phyloP scores from a whole-genome alignment of 2,113 vertebrate species.

The Choloepus hoffmanni region DNA sequence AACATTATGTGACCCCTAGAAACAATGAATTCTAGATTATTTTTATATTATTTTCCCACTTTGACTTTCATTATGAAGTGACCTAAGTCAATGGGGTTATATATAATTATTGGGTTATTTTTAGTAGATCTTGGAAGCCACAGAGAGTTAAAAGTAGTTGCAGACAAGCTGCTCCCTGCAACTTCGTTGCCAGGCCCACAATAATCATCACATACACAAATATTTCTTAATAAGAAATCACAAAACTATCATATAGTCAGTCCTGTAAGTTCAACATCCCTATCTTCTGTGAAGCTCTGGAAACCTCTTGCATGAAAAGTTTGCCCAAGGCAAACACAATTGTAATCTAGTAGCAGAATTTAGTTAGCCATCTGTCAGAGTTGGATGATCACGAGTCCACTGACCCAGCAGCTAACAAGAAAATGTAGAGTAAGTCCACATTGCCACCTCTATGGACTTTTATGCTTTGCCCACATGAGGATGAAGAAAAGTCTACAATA shows the following conservation, averaged over 20 bases:
- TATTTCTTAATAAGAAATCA: constrained; percentile 41
- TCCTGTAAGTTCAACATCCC: background rate
- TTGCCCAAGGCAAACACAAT: background rate
- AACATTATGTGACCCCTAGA: background rate
- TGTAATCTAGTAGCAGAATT: background rate
- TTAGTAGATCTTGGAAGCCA: background rate
- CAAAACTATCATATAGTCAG: background rate
- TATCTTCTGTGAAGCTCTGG: background rate
- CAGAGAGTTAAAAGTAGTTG: background rate
- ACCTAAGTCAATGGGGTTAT: background rate
- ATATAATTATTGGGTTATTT: background rate
- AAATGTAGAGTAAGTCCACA: background rate
- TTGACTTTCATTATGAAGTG: background rate
- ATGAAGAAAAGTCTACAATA: background rate
- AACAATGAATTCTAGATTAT: background rate
- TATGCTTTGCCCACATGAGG: background rate
- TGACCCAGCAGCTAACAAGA: background rate
- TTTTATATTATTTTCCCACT: constrained; percentile 52
- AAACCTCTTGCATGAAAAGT: background rate
- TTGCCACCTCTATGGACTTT: background rate
- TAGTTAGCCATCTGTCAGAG: background rate
- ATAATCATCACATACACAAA: background rate
- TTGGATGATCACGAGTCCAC: background rate
- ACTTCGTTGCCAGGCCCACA: background rate
- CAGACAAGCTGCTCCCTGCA: background rate